Evolutionary conservation across 2,113 vertebrate species (phyloP), one percentile per base, ranked within the genome.

Genomic region (Pseudois nayaur): DNA sequence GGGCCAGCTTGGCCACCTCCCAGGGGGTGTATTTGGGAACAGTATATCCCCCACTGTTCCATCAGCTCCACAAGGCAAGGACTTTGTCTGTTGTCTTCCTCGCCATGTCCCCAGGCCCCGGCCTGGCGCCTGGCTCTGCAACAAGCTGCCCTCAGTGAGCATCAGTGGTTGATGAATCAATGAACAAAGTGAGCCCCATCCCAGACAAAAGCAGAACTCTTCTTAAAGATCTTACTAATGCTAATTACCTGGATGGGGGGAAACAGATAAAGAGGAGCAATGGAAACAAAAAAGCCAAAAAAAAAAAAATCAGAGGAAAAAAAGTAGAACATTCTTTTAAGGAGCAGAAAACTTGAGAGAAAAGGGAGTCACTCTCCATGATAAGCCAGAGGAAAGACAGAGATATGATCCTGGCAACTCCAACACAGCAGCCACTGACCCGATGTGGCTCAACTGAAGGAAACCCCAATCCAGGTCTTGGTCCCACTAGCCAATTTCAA

Each of bases 351-450:
- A 57, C 4, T 11, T 14, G 87, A 36, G 29, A 33, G 31, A 59
- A n/a, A 17, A 17, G 57, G 23, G 78, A 59, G 15, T 21, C 1
- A 1, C 23, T 16, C 33, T 21, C 21, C 8, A 6, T 6, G 14
- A 64, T 1, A 29, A 87, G 74, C 45, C 82, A 33, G 76, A 0
- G 14, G 13, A 33, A 36, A 25, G 23, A 6, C 36, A 62, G 59
- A 45, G 82, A 7, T 0, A 36, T 2, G 3, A 67, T 36, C 40
- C 2, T 0, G 0, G 2, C 2, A 21, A 55, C 36, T 14, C 59
- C 3, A 1, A 17, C 9, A 0, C 0, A 29, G 93, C 25, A 14
- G 84, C 67, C n/a, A 3, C 33, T 4, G 59, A 36, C 71, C 45
- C 0, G 27, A 7, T 16, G 25, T 19, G 87, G 48, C 33, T 33